Evolutionary conservation across 1,140 invertebrate genomes (phyloP).

Genomic region (Lutraria rhynchaena): DNA sequence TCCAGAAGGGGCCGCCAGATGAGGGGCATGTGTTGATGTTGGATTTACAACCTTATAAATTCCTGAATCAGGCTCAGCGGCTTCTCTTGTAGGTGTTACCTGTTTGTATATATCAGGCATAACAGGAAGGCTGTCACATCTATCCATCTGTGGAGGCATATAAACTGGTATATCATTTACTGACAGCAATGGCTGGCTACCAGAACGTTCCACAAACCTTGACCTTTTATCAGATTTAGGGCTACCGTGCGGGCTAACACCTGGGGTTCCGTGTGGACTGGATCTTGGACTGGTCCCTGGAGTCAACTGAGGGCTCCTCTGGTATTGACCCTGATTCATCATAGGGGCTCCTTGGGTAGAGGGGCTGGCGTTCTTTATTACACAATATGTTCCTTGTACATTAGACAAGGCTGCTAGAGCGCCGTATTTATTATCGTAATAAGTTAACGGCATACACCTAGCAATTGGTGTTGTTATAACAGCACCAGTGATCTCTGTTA

Average conservation of each 20-base stretch:
- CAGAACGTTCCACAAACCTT: constrained; percentile 64
- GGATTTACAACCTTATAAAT: constrained; percentile 44
- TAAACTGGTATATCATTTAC: constrained; percentile 57
- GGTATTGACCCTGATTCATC: constrained; percentile 1
- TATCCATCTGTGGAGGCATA: constrained; percentile 65
- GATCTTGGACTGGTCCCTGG: constrained; percentile 19
- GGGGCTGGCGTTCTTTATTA: constrained; percentile 8
- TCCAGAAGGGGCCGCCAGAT: neutral
- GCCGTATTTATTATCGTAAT: constrained; percentile 86
- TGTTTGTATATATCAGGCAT: constrained; percentile 49
- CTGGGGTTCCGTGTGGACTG: constrained; percentile 68
- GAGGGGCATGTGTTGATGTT: neutral
- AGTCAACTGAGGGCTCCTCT: constrained; percentile 16
- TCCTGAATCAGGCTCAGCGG: constrained; percentile 25
- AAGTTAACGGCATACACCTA: constrained; percentile 86
- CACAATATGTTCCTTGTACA: constrained; percentile 57
- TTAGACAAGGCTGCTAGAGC: constrained; percentile 63
- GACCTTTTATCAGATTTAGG: constrained; percentile 62
- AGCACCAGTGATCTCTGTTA: constrained; percentile 93
- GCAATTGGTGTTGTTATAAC: constrained; percentile 91
- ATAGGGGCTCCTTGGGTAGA: constrained; percentile 65
- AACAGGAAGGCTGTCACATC: constrained; percentile 75
- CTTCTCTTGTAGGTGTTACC: constrained; percentile 13
- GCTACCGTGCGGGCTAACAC: constrained; percentile 60
- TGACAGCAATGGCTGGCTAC: constrained; percentile 74